Evolutionary conservation across 2,888 invertebrate species (phyloP).

Genomic region (Sipha maydis): DNA sequence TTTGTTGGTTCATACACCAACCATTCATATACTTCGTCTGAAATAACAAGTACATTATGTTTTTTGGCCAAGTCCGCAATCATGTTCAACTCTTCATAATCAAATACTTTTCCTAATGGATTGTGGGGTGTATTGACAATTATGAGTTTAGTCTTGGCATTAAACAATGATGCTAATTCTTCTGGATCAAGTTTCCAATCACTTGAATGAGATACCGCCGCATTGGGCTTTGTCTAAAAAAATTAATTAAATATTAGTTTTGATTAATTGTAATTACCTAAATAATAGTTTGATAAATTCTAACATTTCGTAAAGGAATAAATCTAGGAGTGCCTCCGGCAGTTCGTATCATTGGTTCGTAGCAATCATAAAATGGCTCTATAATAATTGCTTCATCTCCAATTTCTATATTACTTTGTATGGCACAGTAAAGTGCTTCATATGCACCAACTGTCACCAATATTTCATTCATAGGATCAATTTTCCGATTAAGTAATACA

Average conservation of each 20-base stretch:
- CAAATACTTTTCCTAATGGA: slow-evolving; percentile 93
- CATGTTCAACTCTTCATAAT: slow-evolving; percentile 74
- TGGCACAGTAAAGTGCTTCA: slow-evolving; percentile 87
- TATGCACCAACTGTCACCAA: slow-evolving; percentile 94
- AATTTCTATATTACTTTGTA: slow-evolving; percentile 86
- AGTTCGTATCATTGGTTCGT: slow-evolving; percentile 90
- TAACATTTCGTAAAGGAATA: slow-evolving; percentile 85
- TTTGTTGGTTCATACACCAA: slow-evolving; percentile 84
- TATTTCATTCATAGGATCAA: slow-evolving; percentile 89
- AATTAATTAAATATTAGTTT: not conserved
- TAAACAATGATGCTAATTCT: slow-evolving; percentile 85
- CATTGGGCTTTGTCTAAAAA: slow-evolving; percentile 37
- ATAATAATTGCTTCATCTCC: slow-evolving; percentile 96
- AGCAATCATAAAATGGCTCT: slow-evolving; percentile 98
- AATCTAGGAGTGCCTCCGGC: slow-evolving; percentile 89
- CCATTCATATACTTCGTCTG: slow-evolving; percentile 99
- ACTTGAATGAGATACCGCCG: slow-evolving; percentile 73
- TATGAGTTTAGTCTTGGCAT: slow-evolving; percentile 88
- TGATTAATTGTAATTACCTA: not conserved
- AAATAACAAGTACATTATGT: slow-evolving; percentile 89
- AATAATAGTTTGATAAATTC: slow-evolving; percentile 67
- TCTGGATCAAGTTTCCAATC: slow-evolving; percentile 90
- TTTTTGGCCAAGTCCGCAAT: slow-evolving; percentile 92
- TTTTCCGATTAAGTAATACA: slow-evolving; percentile 76
- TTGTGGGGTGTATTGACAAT: slow-evolving; percentile 98